phyloP scores from a whole-genome alignment of 2,888 invertebrate species.

The Eupithecia inturbata region DNA sequence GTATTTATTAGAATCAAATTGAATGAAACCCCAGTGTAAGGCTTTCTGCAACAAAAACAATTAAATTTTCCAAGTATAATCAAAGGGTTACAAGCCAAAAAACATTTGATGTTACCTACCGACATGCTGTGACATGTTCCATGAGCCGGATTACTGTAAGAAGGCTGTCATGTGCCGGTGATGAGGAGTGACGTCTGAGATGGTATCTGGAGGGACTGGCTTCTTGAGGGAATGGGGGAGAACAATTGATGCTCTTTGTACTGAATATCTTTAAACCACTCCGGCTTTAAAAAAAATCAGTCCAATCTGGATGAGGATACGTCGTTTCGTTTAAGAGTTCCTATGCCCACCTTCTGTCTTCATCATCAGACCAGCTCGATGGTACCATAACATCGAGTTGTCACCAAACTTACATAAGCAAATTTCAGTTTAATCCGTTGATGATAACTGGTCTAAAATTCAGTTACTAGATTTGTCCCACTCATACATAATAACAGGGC shows the following conservation, averaged over 20 bases:
- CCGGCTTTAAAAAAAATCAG: too few relatives aligned
- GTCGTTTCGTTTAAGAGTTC: too few relatives aligned
- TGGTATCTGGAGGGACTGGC: not conserved
- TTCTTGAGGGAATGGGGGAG: not conserved
- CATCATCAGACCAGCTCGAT: too few relatives aligned
- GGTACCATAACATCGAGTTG: too few relatives aligned
- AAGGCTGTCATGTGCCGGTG: constrained; percentile 6
- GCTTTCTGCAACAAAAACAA: not conserved
- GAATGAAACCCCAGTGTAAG: not conserved
- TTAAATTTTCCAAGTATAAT: not conserved
- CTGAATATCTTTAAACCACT: too few relatives aligned
- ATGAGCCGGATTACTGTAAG: not conserved
- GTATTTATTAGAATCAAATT: not conserved
- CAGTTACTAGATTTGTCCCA: too few relatives aligned
- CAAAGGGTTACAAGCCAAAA: not conserved
- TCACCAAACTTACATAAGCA: too few relatives aligned
- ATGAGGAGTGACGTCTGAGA: not conserved
- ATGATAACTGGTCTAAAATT: too few relatives aligned
- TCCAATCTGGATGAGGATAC: too few relatives aligned
- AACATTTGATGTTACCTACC: not conserved
- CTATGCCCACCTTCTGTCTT: too few relatives aligned
- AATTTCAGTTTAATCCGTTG: too few relatives aligned
- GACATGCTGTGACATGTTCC: not conserved
- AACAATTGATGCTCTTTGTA: not conserved
- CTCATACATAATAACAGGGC: too few relatives aligned